Evolutionary conservation across 2,797 vertebrate species (phyloP), one percentile per base, ranked within the genome.

Genomic region (Ammospiza maritima): DNA sequence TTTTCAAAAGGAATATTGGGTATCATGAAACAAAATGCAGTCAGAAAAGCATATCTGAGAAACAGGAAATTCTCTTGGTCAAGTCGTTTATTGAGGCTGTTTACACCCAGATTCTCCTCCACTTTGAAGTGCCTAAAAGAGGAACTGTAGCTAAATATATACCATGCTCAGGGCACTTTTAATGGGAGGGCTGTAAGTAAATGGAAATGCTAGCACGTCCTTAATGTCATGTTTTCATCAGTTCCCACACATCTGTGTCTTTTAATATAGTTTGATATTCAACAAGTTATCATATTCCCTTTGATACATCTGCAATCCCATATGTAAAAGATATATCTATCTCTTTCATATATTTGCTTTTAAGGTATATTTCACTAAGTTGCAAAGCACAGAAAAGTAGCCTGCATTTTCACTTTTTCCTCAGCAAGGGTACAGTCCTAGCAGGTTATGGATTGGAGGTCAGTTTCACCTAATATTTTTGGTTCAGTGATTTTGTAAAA

Each of bases 381-480:
- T 86, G 10, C 21, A 64, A 89, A 89, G 34, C 21, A 48, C 65
- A 78, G 20, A 10, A 76, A 67, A 87, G 26, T 4, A 57, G 42
- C 19, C 19, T 72, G 13, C 10, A 21, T 82, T 92, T 91, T 86
- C 15, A 36, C 20, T 67, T 20, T 73, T 95, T 74, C 57, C 23
- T 21, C 8, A 4, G 18, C 57, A 88, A 74, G 45, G 25, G 29
- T 53, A 53, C 27, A 30, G 51, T 53, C 51, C 29, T 53, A 19
- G 51, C 51, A 53, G 51, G 10, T 58, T 65, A 40, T 61, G 58
- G 50, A 47, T 29, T 70, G 38, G 27, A 85, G 34, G 18, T 56
- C 47, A 60, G 23, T 78, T 93, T 92, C 50, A 83, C 23, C 11
- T 80, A 61, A 57, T 85, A 71, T 44, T 85, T 95, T 94, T 93